Evolutionary conservation across 2,888 invertebrate genomes (phyloP).

Genomic region (Auanema freiburgensis): DNA sequence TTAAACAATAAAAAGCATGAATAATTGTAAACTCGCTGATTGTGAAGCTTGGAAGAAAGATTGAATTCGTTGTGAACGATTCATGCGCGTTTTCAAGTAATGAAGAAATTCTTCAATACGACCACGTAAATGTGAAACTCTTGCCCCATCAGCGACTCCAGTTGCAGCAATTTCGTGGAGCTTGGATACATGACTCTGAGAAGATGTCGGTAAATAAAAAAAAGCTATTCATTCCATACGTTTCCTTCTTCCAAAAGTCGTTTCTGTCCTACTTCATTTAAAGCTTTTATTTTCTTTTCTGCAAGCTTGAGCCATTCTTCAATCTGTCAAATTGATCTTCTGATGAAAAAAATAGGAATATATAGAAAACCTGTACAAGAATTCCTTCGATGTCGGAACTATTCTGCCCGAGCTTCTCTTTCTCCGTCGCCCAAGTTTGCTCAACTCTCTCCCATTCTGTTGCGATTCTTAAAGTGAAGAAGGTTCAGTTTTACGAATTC

Average conservation of each 20-base stretch:
- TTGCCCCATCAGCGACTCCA: slow-evolving; percentile 24
- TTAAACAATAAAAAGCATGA: background rate
- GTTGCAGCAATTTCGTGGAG: slow-evolving; percentile 15
- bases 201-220: background rate
- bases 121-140: slow-evolving; percentile 38
- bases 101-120: slow-evolving; percentile 47
- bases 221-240: slow-evolving; percentile 19
- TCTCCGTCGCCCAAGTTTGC: slow-evolving; percentile 39
- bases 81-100: slow-evolving; percentile 43
- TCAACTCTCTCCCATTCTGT: slow-evolving; percentile 56
- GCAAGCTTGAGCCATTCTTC: slow-evolving; percentile 43
- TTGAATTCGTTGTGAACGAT: slow-evolving; percentile 36
- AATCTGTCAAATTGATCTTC: slow-evolving; percentile 16
- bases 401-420: slow-evolving; percentile 19
- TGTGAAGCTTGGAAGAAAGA: slow-evolving; percentile 49
- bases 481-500: background rate
- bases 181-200: slow-evolving; percentile 13
- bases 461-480: slow-evolving; percentile 42
- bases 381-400: slow-evolving; percentile 26
- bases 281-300: slow-evolving; percentile 40
- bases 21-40: slow-evolving; percentile 26
- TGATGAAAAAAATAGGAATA: background rate
- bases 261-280: slow-evolving; percentile 42
- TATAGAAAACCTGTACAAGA: slow-evolving; percentile 11
- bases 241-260: slow-evolving; percentile 38